phyloP scores from a whole-genome alignment of 2,113 vertebrate species.

The Lepisosteus oculatus region DNA sequence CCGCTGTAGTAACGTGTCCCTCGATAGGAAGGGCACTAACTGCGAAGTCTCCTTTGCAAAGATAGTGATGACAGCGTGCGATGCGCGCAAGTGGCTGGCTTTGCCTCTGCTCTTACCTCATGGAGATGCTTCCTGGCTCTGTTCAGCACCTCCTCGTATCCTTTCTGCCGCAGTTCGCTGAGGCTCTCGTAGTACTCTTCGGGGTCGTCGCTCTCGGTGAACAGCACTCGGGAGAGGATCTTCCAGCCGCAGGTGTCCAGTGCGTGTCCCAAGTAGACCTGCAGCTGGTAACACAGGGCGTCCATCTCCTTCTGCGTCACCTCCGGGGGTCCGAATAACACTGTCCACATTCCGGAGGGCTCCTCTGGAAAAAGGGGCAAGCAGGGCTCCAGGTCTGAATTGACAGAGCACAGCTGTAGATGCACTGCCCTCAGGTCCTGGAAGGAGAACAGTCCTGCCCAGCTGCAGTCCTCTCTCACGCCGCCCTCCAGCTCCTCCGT shows the following conservation, averaged over 20 bases:
- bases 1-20: too few relatives aligned
- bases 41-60: too few relatives aligned
- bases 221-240: conserved; percentile 92
- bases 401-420: conserved; percentile 88
- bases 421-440: conserved; percentile 85
- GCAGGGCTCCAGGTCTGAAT: conserved; percentile 87
- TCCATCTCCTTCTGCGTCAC: conserved; percentile 76
- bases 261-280: conserved; percentile 88
- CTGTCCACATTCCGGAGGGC: conserved; percentile 86
- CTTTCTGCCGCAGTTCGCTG: conserved; percentile 87
- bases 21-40: too few relatives aligned
- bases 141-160: conserved; percentile 89
- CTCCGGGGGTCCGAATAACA: conserved; percentile 77
- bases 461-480: conserved; percentile 84
- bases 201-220: conserved; percentile 84
- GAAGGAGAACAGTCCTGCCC: conserved; percentile 94
- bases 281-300: conserved; percentile 80
- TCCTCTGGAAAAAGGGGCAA: conserved; percentile 88
- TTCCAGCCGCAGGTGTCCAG: conserved; percentile 97
- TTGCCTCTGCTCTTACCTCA: conserved; percentile 67
- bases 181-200: conserved; percentile 97
- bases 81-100: too few relatives aligned
- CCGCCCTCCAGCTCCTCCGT: conserved; percentile 38
- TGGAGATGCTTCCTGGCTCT: conserved; percentile 80
- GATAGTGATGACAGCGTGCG: too few relatives aligned